A percentile compares a stretch with the other conserved stretches of the same genome.
Evolutionary conservation across 2,113 vertebrate genomes (phyloP).

Genomic region (Smithornis capensis): DNA sequence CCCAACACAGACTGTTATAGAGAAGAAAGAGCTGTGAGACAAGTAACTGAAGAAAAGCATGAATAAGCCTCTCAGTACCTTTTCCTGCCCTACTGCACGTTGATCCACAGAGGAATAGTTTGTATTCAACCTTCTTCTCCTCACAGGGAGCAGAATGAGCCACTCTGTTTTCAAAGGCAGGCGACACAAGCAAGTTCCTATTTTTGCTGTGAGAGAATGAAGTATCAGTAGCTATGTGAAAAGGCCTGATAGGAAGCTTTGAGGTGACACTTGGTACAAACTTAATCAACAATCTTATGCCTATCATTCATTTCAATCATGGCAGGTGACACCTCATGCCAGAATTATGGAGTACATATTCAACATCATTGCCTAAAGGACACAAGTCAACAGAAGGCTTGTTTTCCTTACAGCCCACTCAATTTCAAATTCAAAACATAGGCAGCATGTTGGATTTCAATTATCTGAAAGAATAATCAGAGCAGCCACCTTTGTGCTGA

Average conservation of each 20-base stretch:
- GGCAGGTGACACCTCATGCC: conserved; percentile 10
- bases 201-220: rapidly evolving
- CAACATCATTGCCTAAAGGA: background rate
- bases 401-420: background rate
- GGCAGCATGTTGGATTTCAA: background rate
- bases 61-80: background rate
- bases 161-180: background rate
- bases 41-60: background rate
- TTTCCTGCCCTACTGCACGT: background rate
- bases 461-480: background rate
- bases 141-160: background rate
- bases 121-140: background rate
- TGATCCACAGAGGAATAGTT: background rate
- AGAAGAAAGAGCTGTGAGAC: background rate
- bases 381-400: background rate
- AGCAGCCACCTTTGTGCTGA: background rate
- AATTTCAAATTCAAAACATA: background rate
- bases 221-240: background rate
- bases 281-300: conserved; percentile 26
- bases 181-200: background rate
- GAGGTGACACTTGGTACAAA: conserved; percentile 3
- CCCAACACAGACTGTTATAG: background rate
- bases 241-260: background rate
- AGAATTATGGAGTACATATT: background rate
- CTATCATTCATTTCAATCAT: conserved; percentile 27